A percentile compares a stretch with the other conserved stretches of the same genome.
Evolutionary conservation across 1,140 invertebrate species (phyloP).

Genomic region (Galleria mellonella): DNA sequence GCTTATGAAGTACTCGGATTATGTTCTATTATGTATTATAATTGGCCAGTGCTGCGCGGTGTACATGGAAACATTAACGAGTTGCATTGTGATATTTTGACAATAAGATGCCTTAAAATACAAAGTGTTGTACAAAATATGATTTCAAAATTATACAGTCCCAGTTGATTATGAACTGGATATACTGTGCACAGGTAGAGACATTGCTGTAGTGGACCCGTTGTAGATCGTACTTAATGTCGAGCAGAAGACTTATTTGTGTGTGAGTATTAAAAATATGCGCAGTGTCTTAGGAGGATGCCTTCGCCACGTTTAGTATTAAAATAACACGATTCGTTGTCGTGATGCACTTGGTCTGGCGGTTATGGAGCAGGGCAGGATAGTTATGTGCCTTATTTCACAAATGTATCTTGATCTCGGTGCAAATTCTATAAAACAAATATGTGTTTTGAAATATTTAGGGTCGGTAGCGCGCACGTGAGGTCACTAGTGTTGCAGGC

Average conservation of each 20-base stretch:
- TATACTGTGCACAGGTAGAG: no score
- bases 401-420: no score
- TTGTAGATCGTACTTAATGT: slow-evolving; percentile 54
- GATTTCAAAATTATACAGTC: slow-evolving; percentile 10
- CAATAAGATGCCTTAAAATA: slow-evolving; percentile 30
- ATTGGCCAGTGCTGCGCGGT: no score
- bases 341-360: slow-evolving; percentile 18
- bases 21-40: neutral
- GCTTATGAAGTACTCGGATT: slow-evolving; percentile 16
- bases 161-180: neutral
- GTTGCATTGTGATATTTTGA: slow-evolving; percentile 51
- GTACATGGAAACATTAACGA: neutral
- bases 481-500: no score
- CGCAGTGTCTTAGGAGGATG: slow-evolving; percentile 34
- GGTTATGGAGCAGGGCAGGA: neutral
- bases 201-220: neutral
- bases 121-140: slow-evolving; percentile 6
- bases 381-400: neutral
- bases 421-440: no score
- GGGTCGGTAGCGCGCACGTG: no score
- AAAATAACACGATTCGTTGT: slow-evolving; percentile 19
- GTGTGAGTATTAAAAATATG: slow-evolving; percentile 37
- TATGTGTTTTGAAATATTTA: no score
- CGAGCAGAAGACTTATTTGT: slow-evolving; percentile 45
- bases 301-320: slow-evolving; percentile 54